These are phyloP conservation scores for Vultur gryphus DNA, from an alignment of 2,797 vertebrate genomes.

Conservation along the genomic window DNA sequence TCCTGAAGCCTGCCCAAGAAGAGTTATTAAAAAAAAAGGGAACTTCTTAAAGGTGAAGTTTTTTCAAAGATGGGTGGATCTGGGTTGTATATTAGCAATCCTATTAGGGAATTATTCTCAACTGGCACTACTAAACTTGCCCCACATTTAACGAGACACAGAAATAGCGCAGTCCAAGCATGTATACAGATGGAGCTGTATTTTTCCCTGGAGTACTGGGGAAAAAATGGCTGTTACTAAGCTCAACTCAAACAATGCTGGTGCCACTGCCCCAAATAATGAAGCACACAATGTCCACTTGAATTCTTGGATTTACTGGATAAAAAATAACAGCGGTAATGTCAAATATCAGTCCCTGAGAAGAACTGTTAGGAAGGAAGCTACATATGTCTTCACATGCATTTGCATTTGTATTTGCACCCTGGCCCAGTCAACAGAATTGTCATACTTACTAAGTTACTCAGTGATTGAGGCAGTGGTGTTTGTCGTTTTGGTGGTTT, in stretches of 20 bases:
- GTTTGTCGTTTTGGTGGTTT: neutral
- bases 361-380: neutral
- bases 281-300: neutral
- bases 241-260: neutral
- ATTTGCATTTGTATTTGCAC: neutral
- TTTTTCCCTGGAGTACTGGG: neutral
- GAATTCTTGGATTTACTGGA: neutral
- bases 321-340: neutral
- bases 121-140: slow-evolving; percentile 3
- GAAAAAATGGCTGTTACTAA: neutral
- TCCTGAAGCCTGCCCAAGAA: neutral
- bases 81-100: neutral
- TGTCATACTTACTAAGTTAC: neutral
- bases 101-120: neutral
- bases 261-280: neutral
- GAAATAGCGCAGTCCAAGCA: neutral
- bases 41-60: neutral
- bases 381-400: neutral
- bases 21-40: neutral
- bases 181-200: neutral
- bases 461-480: neutral
- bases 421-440: neutral
- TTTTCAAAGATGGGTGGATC: neutral
- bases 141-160: neutral
- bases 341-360: neutral